A percentile compares a stretch with the other conserved stretches of the same genome.
phyloP scores from a whole-genome alignment of 2,113 vertebrate genomes.

The Orthonyx spaldingii region DNA sequence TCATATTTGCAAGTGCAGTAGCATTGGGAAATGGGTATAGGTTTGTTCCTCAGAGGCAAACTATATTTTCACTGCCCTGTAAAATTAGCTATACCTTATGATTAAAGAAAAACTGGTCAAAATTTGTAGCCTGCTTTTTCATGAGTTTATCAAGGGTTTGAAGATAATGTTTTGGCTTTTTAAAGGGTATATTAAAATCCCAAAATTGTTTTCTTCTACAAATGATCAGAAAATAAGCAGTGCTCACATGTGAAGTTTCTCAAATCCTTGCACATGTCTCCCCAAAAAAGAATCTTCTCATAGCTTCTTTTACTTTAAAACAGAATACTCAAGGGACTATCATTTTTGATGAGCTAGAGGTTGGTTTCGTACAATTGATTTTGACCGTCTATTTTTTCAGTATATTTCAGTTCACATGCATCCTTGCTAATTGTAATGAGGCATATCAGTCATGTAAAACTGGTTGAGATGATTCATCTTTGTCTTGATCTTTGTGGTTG shows the following conservation, averaged over 20 bases:
- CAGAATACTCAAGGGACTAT: neutral
- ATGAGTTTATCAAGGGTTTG: neutral
- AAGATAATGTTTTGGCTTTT: neutral
- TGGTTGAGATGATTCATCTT: neutral
- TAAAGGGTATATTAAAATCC: neutral
- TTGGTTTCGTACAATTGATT: neutral
- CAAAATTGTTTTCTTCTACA: neutral
- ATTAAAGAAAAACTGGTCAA: neutral
- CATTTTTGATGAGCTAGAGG: neutral
- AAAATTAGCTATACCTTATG: neutral
- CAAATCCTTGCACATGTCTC: neutral
- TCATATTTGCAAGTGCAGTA: neutral
- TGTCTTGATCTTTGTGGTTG: neutral
- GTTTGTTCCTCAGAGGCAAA: neutral
- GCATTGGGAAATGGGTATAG: neutral
- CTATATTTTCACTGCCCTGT: neutral
- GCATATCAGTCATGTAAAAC: neutral
- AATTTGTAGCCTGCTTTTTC: accelerated
- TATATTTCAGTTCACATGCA: neutral
- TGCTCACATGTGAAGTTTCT: neutral
- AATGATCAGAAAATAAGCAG: neutral
- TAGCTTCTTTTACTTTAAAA: neutral
- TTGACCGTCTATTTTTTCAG: neutral
- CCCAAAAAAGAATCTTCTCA: neutral
- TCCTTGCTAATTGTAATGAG: neutral